Conservation (phyloP, 1,140 invertebrate genomes). For the Venturia canescens region DNA sequence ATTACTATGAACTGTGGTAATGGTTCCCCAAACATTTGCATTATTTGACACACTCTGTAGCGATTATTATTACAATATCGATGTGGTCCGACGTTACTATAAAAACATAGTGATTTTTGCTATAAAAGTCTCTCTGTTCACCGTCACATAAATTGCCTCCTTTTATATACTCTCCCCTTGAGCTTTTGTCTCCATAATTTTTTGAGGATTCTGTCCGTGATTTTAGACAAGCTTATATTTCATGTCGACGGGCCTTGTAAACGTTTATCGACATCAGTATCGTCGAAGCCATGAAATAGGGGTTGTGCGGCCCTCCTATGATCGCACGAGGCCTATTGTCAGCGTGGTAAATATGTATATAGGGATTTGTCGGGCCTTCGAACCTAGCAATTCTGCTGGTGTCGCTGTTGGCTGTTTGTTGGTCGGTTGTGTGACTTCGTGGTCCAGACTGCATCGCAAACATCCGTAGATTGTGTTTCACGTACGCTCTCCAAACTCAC, state of each 20-base stretch:
- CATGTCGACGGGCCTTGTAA: not conserved
- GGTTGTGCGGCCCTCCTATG: not conserved
- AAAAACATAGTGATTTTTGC: too few species aligned
- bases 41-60: too few species aligned
- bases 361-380: not conserved
- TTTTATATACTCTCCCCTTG: too few species aligned
- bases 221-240: too few species aligned
- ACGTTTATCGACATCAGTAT: not conserved
- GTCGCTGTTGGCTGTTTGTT: constrained; percentile 33
- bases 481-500: constrained; percentile 10
- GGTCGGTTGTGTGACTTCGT: constrained; percentile 26
- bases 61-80: too few species aligned
- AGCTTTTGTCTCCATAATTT: too few species aligned
- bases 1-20: too few species aligned
- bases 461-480: constrained; percentile 22
- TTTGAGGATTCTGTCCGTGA: too few species aligned
- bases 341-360: not conserved
- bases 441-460: constrained; percentile 42
- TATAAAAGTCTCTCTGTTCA: too few species aligned
- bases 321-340: not conserved
- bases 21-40: too few species aligned
- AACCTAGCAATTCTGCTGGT: constrained; percentile 8
- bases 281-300: not conserved
- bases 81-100: too few species aligned
- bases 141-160: too few species aligned